Evolutionary conservation across 2,888 invertebrate species (phyloP).

Genomic region (Shargacucullia verbasci): DNA sequence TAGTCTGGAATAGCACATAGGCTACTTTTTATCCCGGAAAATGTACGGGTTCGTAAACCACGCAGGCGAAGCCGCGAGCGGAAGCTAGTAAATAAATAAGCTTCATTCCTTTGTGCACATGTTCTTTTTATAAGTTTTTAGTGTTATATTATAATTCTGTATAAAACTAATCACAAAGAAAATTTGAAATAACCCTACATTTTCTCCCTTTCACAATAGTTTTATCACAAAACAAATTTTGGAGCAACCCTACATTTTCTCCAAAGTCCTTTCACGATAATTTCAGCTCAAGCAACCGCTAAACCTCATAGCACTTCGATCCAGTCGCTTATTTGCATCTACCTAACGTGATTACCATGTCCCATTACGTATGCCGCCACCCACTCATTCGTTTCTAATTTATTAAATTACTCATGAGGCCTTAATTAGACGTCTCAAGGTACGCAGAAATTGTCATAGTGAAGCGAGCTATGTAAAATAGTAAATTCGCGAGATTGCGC

Average conservation of each 20-base stretch:
- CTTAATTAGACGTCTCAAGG: slow-evolving; percentile 28
- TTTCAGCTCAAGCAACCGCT: slow-evolving; percentile 11
- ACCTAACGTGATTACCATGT: slow-evolving; percentile 38
- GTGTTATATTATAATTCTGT: too few species aligned
- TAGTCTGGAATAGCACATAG: too few species aligned
- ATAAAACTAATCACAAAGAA: too few species aligned
- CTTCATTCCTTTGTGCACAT: too few species aligned
- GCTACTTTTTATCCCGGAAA: too few species aligned
- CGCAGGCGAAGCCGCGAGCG: too few species aligned
- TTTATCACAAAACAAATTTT: too few species aligned
- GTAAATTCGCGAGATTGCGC: slow-evolving; percentile 51
- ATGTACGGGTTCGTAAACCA: too few species aligned
- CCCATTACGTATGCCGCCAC: slow-evolving; percentile 16
- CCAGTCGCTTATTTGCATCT: slow-evolving; percentile 25
- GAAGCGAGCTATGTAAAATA: slow-evolving; percentile 15
- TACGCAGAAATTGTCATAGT: slow-evolving; percentile 18
- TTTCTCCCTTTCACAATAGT: too few species aligned
- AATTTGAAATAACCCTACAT: too few species aligned
- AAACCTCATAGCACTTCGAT: slow-evolving; percentile 7
- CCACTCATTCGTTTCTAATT: slow-evolving; percentile 30
- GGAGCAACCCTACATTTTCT: neutral
- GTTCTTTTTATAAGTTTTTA: too few species aligned
- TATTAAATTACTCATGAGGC: slow-evolving; percentile 43
- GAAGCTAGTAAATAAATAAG: too few species aligned
- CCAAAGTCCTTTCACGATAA: neutral